These are phyloP conservation scores for Chesias legatella DNA, from an alignment of 2,888 invertebrate genomes.

Conservation along the genomic window DNA sequence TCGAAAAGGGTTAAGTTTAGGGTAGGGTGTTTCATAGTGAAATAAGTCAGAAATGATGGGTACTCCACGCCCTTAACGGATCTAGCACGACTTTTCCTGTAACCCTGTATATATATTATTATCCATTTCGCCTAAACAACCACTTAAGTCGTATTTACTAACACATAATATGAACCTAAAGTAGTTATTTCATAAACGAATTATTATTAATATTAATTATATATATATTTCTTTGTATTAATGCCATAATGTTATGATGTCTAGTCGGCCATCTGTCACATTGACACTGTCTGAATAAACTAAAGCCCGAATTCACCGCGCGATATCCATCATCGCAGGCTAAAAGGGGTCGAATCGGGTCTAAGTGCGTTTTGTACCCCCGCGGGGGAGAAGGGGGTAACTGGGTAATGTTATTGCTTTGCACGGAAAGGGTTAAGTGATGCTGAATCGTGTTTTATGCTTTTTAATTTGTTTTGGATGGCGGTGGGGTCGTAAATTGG, in stretches of 20 bases:
- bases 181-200: too few species aligned
- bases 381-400: slow-evolving; percentile 48
- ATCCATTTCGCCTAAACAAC: too few species aligned
- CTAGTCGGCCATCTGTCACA: slow-evolving; percentile 11
- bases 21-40: too few species aligned
- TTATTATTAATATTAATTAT: too few species aligned
- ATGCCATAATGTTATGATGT: slow-evolving; percentile 1
- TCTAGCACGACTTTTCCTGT: too few species aligned
- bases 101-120: too few species aligned
- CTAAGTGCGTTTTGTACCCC: slow-evolving; percentile 20
- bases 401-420: slow-evolving; percentile 65
- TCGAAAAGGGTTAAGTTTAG: too few species aligned
- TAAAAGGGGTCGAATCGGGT: slow-evolving; percentile 12
- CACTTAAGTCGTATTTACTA: too few species aligned
- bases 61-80: too few species aligned
- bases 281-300: slow-evolving; percentile 1
- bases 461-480: slow-evolving; percentile 69
- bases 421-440: slow-evolving; percentile 61
- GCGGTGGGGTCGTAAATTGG: slow-evolving; percentile 36
- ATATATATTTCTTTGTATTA: too few species aligned
- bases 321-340: slow-evolving; percentile 14
- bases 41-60: too few species aligned
- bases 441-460: slow-evolving; percentile 67
- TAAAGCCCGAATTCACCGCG: slow-evolving; percentile 15
- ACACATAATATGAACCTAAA: too few species aligned